Evolutionary conservation across 2,797 vertebrate genomes (phyloP).

Genomic region (Aulostomus chinensis): DNA sequence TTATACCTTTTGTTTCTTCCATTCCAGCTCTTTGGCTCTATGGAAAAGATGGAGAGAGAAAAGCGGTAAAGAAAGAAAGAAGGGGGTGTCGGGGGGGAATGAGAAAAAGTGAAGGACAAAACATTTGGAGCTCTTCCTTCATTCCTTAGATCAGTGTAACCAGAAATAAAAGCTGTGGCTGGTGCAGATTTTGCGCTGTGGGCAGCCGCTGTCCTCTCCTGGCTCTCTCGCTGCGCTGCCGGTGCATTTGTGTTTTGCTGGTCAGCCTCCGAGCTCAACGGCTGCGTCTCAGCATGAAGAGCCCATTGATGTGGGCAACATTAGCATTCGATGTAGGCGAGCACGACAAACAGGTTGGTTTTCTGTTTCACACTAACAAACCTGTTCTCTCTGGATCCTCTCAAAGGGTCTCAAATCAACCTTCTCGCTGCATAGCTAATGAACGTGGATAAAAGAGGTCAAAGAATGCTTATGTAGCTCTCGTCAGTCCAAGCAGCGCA

Average conservation of each 20-base stretch:
- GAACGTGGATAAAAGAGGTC: slow-evolving; percentile 60
- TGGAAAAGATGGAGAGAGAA: slow-evolving; percentile 25
- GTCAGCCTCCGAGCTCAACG: slow-evolving; percentile 49
- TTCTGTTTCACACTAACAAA: slow-evolving; percentile 69
- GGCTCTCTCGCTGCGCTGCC: slow-evolving; percentile 29
- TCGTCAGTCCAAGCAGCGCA: slow-evolving; percentile 27
- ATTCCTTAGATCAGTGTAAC: slow-evolving; percentile 72
- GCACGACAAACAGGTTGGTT: slow-evolving; percentile 78
- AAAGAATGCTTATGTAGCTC: slow-evolving; percentile 54
- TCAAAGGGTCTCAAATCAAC: slow-evolving; percentile 71
- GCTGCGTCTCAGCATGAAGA: slow-evolving; percentile 76
- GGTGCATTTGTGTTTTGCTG: slow-evolving; percentile 45
- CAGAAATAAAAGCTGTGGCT: slow-evolving; percentile 67
- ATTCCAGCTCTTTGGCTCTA: slow-evolving; percentile 28
- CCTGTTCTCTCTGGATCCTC: slow-evolving; percentile 72
- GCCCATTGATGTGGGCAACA: slow-evolving; percentile 80
- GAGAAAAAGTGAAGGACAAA: slow-evolving; percentile 56
- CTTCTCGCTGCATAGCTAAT: slow-evolving; percentile 75
- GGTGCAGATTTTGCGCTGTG: slow-evolving; percentile 42
- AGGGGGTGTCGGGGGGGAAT: slow-evolving; percentile 10
- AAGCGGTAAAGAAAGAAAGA: slow-evolving; percentile 6
- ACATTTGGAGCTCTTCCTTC: slow-evolving; percentile 64
- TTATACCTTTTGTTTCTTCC: slow-evolving; percentile 44
- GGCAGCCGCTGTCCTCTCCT: slow-evolving; percentile 52
- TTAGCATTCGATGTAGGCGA: slow-evolving; percentile 82